Conservation (phyloP, 2,113 vertebrate genomes). For the Anarhynchus alexandrinus region DNA sequence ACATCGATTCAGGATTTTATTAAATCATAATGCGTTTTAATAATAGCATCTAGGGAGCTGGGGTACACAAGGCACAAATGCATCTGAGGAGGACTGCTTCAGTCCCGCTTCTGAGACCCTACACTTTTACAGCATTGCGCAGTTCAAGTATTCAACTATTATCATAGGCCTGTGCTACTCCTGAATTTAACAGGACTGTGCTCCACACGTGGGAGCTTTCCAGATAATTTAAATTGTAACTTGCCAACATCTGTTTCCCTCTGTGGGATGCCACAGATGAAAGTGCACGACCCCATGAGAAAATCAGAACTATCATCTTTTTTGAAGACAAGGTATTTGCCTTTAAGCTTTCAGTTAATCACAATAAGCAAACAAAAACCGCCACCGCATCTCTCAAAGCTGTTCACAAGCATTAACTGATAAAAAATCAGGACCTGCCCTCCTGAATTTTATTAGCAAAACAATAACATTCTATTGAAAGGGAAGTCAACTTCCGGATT, state of each 20-base stretch:
- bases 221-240: conserved; percentile 33
- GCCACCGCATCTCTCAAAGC: background rate
- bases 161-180: background rate
- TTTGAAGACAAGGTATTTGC: background rate
- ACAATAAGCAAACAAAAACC: background rate
- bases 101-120: background rate
- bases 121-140: background rate
- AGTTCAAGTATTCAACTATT: background rate
- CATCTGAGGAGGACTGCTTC: background rate
- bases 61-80: background rate
- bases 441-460: conserved; percentile 53
- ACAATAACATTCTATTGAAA: background rate
- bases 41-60: background rate
- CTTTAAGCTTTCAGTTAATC: background rate
- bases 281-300: conserved; percentile 52
- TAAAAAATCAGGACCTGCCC: background rate
- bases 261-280: conserved; percentile 47
- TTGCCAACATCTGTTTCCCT: conserved; percentile 59
- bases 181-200: background rate
- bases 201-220: background rate
- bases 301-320: conserved; percentile 14
- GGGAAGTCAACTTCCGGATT: background rate
- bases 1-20: background rate
- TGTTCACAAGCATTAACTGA: background rate
- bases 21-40: background rate